Conservation (phyloP, 2,797 vertebrate genomes). For the Xenopus petersii region DNA sequence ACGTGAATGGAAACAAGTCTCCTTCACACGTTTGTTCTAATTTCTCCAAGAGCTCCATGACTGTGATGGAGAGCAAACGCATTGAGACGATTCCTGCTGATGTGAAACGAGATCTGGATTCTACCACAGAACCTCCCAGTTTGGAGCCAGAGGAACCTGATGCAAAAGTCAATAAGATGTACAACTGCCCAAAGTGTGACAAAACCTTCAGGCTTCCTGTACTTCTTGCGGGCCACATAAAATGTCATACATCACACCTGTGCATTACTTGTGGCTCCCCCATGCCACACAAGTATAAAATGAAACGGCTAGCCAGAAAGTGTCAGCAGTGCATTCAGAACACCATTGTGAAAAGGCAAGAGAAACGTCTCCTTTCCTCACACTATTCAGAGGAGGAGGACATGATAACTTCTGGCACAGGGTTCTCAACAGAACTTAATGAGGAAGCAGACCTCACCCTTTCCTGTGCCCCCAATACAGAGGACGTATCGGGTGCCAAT, state of each 20-base stretch:
- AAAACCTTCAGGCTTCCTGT: conserved; percentile 7
- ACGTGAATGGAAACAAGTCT: conserved; percentile 1
- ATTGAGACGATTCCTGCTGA: too few relatives aligned
- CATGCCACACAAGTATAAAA: conserved; percentile 1
- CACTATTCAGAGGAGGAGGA: background rate
- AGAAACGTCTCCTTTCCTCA: background rate
- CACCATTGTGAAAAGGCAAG: conserved; percentile 3
- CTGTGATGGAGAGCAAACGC: background rate
- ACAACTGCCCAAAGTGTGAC: conserved; percentile 30
- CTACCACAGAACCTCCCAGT: too few relatives aligned
- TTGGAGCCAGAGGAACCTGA: background rate
- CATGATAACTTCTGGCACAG: background rate
- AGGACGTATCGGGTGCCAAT: too few relatives aligned
- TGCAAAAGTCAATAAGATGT: background rate
- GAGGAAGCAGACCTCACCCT: background rate
- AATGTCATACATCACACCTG: conserved; percentile 3
- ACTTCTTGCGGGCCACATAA: conserved; percentile 19
- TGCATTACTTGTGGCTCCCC: conserved; percentile 29
- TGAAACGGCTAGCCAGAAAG: conserved; percentile 11
- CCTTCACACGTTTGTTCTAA: conserved; percentile 10
- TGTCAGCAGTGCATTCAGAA: conserved; percentile 29
- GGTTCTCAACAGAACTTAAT: background rate
- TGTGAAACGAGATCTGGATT: too few relatives aligned
- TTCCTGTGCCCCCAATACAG: too few relatives aligned
- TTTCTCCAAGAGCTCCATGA: background rate